Evolutionary conservation across 37 sponge, comb jelly and placozoan species (phyloP).

Genomic region (Aphrocallistes beatrix): DNA sequence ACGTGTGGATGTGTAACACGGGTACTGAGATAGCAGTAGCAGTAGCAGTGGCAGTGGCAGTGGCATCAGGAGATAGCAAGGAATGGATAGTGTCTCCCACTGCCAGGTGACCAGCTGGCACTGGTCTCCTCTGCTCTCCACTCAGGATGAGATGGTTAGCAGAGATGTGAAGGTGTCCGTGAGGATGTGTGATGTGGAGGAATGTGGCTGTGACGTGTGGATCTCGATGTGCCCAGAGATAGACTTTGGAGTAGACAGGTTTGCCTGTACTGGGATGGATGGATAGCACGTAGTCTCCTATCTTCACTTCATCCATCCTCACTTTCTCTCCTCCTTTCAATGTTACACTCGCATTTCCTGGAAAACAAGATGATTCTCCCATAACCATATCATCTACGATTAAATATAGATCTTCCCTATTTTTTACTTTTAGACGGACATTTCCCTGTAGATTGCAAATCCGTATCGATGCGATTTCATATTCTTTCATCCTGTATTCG

Average conservation of each 20-base stretch:
- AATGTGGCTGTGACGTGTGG: slow-evolving; percentile 19
- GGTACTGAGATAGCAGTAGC: neutral
- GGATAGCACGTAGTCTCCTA: slow-evolving; percentile 17
- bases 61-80: neutral
- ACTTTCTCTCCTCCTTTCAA: slow-evolving; percentile 14
- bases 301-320: slow-evolving; percentile 12
- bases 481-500: neutral
- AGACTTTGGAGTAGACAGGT: slow-evolving; percentile 14
- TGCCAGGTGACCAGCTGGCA: neutral
- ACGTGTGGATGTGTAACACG: neutral
- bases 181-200: slow-evolving; percentile 19
- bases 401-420: neutral
- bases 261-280: slow-evolving; percentile 1
- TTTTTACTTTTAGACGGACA: neutral
- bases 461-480: neutral
- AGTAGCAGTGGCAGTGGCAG: neutral
- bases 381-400: neutral
- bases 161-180: slow-evolving; percentile 18
- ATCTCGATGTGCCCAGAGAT: slow-evolving; percentile 9
- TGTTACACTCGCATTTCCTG: neutral
- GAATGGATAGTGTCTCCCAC: slow-evolving; percentile 19
- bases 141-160: slow-evolving; percentile 8
- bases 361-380: neutral
- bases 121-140: slow-evolving; percentile 11
- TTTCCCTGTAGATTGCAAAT: neutral